Base-by-base conservation (phyloP, 2,888 invertebrate species). In the Calliphora vomitoria region DNA sequence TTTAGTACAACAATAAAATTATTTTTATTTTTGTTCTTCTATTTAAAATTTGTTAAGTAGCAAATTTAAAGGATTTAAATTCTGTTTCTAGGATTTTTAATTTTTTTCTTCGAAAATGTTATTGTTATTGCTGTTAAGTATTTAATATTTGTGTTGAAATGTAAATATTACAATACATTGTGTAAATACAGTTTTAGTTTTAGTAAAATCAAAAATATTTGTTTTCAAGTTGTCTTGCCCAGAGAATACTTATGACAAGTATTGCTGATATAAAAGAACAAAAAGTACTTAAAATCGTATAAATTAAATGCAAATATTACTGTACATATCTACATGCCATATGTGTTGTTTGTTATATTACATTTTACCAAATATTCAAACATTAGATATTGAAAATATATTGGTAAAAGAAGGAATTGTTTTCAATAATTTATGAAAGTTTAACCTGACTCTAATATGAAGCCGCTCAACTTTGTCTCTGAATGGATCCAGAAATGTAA, bases 161-260 rank as follows among this genome's bases (percentile, higher is more conserved):
- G 25, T 38, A 75, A 75, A 75, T 41, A 68, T 82, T 41, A 44
- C 31, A 35, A 31, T 44, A 44, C 31, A 35, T 31, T 44, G 8
- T 60, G 41, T 60, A 31, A 31, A 58, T 44, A 47, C n/a, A 74
- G 31, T 66, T 47, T 8, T 58, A 72, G 47, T 84, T 79, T 66
- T 66, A 84, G 79, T 84, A 72, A 72, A 84, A 66, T 66, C 11
- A n/a, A 41, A 76, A 69, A 79, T 35, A 66, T 44, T 64, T 81
- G 25, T 55, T 81, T 38, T 15, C 20, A 60, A 60, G 2, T 13
- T 10, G 13, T 11, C 0, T 44, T 44, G 44, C 11, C 13, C 6
- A 44, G 8, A 8, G 13, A 44, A 0, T n/a, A n/a, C n/a, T n/a
- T 44, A 44, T 44, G 13, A 44, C 10, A 44, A 13, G 44, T 11